Percentiles rank a stretch among this genome's conserved stretches.
Conservation (phyloP, 2,888 invertebrate species). For the Cylindroiulus punctatus region DNA sequence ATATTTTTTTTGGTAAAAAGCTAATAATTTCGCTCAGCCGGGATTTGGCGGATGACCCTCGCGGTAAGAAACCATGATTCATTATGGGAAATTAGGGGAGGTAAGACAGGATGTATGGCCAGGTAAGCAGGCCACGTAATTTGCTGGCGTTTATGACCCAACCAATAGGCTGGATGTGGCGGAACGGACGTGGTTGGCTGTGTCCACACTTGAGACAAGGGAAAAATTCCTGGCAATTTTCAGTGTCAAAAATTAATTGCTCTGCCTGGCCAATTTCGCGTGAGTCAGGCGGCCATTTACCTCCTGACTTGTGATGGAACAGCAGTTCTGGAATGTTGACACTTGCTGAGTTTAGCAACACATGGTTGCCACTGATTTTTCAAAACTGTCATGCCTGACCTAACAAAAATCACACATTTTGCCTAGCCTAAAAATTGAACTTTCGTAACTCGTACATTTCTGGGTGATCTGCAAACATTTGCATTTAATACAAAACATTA, state of each 20-base stretch:
- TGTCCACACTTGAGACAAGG: background rate
- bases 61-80: background rate
- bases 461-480: no score
- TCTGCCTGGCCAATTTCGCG: background rate
- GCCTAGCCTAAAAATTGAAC: no score
- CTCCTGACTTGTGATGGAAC: background rate
- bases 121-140: conserved; percentile 32
- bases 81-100: conserved; percentile 2
- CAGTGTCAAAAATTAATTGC: conserved; percentile 11
- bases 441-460: no score
- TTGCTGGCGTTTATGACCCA: conserved; percentile 26
- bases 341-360: background rate
- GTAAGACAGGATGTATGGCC: background rate
- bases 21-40: no score
- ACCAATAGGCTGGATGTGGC: background rate
- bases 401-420: no score
- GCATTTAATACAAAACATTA: no score
- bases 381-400: no score
- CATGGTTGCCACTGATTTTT: no score
- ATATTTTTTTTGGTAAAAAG: background rate
- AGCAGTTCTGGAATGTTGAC: background rate
- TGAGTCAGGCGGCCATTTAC: background rate
- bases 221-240: background rate
- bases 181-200: conserved; percentile 14
- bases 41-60: background rate